phyloP scores from a whole-genome alignment of 2,888 invertebrate genomes.

The Pardosa pseudoannulata region DNA sequence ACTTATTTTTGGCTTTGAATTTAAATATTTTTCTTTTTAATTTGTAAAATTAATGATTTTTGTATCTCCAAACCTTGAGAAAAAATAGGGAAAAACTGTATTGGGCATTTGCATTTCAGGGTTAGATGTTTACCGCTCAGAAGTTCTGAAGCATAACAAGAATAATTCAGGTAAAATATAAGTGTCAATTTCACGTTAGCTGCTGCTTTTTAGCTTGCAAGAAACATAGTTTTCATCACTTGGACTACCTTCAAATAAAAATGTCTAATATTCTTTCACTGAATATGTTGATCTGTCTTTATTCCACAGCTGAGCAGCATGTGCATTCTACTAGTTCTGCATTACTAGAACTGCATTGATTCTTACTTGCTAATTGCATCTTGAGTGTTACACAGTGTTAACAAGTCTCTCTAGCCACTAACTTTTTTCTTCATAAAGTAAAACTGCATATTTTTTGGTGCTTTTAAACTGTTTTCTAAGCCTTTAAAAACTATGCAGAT shows the following conservation, averaged over 20 bases:
- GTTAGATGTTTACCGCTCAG: conserved; percentile 20
- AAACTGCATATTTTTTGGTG: too few species aligned
- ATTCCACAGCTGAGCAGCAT: background rate
- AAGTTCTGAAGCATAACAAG: conserved; percentile 62
- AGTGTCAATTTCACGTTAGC: conserved; percentile 27
- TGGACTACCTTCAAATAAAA: background rate
- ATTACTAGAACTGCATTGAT: too few species aligned
- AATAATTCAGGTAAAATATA: conserved; percentile 59
- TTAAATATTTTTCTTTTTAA: background rate
- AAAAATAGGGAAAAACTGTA: conserved; percentile 14
- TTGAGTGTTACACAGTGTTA: background rate
- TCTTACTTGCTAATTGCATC: too few species aligned
- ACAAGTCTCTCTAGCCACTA: too few species aligned
- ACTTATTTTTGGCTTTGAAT: background rate
- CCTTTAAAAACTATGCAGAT: too few species aligned
- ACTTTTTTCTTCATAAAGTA: too few species aligned
- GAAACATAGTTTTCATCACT: background rate
- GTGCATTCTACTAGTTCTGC: background rate
- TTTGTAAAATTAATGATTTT: background rate
- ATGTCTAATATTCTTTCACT: background rate
- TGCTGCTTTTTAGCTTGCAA: conserved; percentile 31
- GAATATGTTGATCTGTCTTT: background rate
- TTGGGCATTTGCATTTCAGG: conserved; percentile 50
- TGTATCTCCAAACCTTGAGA: background rate
- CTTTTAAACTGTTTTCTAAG: too few species aligned